A percentile compares a stretch with the other conserved stretches of the same genome.
phyloP scores from a whole-genome alignment of 2,113 vertebrate genomes.

The Triplophysa tibetana region DNA sequence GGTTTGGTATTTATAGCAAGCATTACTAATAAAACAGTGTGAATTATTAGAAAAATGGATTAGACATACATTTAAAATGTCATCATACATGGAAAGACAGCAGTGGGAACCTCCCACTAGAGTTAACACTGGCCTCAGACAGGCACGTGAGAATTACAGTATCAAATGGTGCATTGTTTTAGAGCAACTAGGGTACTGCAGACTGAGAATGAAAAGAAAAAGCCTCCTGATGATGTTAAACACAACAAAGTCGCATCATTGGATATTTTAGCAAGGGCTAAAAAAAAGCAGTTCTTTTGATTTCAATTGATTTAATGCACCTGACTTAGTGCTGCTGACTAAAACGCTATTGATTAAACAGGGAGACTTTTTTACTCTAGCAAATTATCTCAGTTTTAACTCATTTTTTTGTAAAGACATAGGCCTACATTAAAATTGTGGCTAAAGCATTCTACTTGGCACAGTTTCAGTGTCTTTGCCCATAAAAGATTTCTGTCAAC shows the following conservation, averaged over 20 bases:
- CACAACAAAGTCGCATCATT: background rate
- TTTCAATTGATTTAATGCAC: background rate
- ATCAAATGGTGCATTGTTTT: constrained; percentile 16
- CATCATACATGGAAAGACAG: background rate
- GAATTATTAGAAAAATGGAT: too few species aligned
- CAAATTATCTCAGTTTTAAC: too few species aligned
- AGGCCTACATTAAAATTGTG: too few species aligned
- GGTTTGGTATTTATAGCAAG: background rate
- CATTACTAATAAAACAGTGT: too few species aligned
- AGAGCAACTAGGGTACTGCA: background rate
- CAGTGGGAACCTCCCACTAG: background rate
- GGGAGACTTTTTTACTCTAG: too few species aligned
- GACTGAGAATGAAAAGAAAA: background rate
- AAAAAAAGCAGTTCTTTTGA: background rate
- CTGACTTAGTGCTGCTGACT: background rate
- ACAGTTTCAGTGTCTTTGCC: too few species aligned
- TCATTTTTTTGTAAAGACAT: too few species aligned
- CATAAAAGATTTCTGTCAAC: too few species aligned
- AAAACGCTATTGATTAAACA: background rate
- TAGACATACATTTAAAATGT: background rate
- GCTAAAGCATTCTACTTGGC: too few species aligned
- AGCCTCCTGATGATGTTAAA: background rate
- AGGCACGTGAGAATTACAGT: constrained; percentile 10
- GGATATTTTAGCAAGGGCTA: background rate
- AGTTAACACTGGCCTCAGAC: constrained; percentile 8